Evolutionary conservation across 1,140 invertebrate genomes (phyloP).

Genomic region (Drosophila bocqueti): DNA sequence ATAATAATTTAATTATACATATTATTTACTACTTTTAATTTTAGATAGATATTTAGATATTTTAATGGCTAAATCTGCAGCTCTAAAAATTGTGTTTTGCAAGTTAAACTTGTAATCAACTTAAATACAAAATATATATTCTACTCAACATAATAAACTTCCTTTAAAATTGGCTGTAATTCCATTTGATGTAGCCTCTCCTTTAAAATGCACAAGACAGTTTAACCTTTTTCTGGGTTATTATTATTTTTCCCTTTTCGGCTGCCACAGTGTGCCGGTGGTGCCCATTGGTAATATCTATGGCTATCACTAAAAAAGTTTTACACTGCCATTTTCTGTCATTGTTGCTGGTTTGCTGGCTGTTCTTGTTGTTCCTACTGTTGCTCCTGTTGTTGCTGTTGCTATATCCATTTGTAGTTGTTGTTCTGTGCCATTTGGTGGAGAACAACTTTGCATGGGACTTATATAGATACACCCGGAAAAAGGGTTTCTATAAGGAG

Average conservation of each 20-base stretch:
- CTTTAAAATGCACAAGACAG: slow-evolving; percentile 9
- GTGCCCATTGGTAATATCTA: slow-evolving; percentile 47
- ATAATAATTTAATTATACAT: too few species aligned
- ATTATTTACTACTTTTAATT: too few species aligned
- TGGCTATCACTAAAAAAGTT: slow-evolving; percentile 70
- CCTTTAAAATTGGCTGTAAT: neutral
- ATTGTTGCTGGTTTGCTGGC: slow-evolving; percentile 56
- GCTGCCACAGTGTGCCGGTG: slow-evolving; percentile 20
- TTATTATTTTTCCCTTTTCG: neutral
- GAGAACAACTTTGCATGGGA: slow-evolving; percentile 22
- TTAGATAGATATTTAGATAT: too few species aligned
- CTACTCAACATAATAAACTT: neutral
- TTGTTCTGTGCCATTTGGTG: slow-evolving; percentile 39
- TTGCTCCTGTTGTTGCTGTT: slow-evolving; percentile 15
- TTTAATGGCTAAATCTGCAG: too few species aligned
- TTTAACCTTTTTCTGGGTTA: neutral
- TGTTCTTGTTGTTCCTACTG: slow-evolving; percentile 20
- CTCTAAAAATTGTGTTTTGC: too few species aligned
- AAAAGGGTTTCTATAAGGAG: neutral
- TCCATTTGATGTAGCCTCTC: neutral
- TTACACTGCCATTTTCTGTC: slow-evolving; percentile 76
- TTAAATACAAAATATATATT: neutral
- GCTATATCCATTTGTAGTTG: slow-evolving; percentile 17
- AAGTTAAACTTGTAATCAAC: too few species aligned
- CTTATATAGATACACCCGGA: neutral